A percentile compares a stretch with the other conserved stretches of the same genome.
These are phyloP conservation scores for Autographa pulchrina DNA, from an alignment of 2,888 invertebrate species.

Conservation along the genomic window DNA sequence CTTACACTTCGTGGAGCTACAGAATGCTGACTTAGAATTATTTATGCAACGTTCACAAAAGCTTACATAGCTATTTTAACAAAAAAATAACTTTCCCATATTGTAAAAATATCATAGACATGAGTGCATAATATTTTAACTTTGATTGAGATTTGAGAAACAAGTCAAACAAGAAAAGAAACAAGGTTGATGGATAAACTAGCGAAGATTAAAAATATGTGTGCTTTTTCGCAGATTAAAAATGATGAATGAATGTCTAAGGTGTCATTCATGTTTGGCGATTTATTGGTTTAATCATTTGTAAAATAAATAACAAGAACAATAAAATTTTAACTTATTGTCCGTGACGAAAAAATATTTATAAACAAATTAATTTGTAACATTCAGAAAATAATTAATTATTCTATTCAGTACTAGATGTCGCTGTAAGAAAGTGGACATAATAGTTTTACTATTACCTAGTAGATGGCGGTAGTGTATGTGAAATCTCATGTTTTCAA, in stretches of 20 bases:
- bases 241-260: background rate
- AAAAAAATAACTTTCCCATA: background rate
- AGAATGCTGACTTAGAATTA: background rate
- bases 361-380: too few relatives aligned
- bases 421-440: background rate
- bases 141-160: background rate
- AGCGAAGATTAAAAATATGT: background rate
- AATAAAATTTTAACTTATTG: too few relatives aligned
- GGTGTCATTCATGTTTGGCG: background rate
- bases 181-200: background rate
- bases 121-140: background rate
- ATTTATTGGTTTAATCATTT: too few relatives aligned
- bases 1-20: background rate
- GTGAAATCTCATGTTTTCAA: slow-evolving; percentile 21
- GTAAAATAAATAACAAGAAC: too few relatives aligned
- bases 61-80: slow-evolving; percentile 7
- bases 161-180: slow-evolving; percentile 1
- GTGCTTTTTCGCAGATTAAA: background rate
- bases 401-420: slow-evolving; percentile 55
- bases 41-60: background rate
- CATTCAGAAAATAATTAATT: background rate
- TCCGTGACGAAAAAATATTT: too few relatives aligned
- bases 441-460: slow-evolving; percentile 9
- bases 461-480: slow-evolving; percentile 38
- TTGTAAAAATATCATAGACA: background rate